A percentile compares a stretch with the other conserved stretches of the same genome.
These are phyloP conservation scores for Theristicus caerulescens DNA, from an alignment of 2,113 vertebrate species.

Conservation along the genomic window DNA sequence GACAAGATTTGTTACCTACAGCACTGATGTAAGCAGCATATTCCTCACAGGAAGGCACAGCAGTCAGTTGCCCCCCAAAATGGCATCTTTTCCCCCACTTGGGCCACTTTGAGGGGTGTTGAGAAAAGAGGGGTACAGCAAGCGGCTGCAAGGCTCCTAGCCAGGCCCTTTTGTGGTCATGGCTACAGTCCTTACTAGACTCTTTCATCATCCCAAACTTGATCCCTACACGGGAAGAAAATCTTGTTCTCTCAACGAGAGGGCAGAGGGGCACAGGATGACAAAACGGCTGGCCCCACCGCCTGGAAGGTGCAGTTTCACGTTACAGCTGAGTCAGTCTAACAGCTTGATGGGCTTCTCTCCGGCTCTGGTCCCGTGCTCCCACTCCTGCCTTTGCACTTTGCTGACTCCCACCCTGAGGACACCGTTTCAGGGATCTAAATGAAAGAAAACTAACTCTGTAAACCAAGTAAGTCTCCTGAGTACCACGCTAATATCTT, in stretches of 20 bases:
- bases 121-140: neutral
- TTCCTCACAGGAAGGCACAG: neutral
- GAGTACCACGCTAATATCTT: neutral
- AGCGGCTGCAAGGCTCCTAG: neutral
- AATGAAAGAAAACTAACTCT: neutral
- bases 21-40: neutral
- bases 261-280: neutral
- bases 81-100: neutral
- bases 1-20: neutral
- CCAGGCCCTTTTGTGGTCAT: neutral
- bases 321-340: neutral
- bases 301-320: neutral
- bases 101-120: neutral
- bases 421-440: neutral
- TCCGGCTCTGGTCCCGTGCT: neutral
- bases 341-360: neutral
- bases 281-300: rapidly evolving
- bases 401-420: neutral
- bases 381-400: neutral
- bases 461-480: neutral
- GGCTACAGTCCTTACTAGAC: neutral
- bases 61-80: neutral
- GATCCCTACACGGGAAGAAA: neutral
- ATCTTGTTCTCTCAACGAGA: neutral
- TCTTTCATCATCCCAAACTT: neutral